Evolutionary conservation across 2,888 invertebrate species (phyloP), one percentile per base, ranked within the genome.

Genomic region (Blera fallax): DNA sequence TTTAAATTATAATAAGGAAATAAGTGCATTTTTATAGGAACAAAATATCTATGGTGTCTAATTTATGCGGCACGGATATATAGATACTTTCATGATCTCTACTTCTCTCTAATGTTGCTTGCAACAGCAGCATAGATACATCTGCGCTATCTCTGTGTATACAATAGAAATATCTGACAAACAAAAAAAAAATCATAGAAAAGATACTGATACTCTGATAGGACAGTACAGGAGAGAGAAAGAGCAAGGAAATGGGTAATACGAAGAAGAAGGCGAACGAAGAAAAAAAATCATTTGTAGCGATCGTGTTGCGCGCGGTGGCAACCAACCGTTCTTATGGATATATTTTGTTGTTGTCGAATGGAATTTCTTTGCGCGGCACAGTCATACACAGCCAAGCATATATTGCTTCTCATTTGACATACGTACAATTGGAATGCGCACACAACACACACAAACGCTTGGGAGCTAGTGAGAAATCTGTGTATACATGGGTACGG

Each of bases 341-440:
- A 60, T 52, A 52, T 56, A 70, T 84, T 88, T 89, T 89, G 89
- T 89, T 89, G 88, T 89, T 89, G 89, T 85, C 67, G 77, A 88
- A 88, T 84, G 87, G 89, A 89, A 89, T 89, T 87, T 83, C 87
- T 76, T 69, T 79, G 84, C 87, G 76, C 76, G 76, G 85, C 77
- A 81, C 54, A 80, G 37, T 11, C 48, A 77, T 60, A 76, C 56
- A 67, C 50, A 45, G 34, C 27, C 54, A 40, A 67, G 77, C 65
- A 72, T 76, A 73, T 45, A 45, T 69, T 67, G 64, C 52, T 67
- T 80, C 74, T 84, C 64, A 52, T 62, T 84, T 79, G 70, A 77
- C 85, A 85, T 85, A 81, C 81, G 81, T 85, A 85, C 81, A 72
- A 76, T 77, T 85, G 85, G 85, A 85, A 85, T 85, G 85, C 60